Evolutionary conservation across 2,113 vertebrate species (phyloP), one percentile per base, ranked within the genome.

Genomic region (Eulemur macaco): DNA sequence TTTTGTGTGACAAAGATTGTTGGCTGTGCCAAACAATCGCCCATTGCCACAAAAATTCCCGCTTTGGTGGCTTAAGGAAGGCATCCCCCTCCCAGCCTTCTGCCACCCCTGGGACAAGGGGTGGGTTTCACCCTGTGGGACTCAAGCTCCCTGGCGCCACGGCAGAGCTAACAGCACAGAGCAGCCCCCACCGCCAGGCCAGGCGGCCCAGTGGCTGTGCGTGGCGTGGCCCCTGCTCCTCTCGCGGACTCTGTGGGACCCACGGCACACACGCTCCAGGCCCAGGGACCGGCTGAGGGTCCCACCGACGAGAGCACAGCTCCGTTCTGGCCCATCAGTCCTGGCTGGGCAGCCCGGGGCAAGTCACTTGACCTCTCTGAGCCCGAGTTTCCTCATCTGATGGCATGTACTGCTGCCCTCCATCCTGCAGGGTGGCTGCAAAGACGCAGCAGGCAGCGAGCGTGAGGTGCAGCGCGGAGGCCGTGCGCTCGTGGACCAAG

Each of bases 361-460:
- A 29, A 54, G 81, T 31, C 42, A 4, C 3, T 1, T 15, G 5
- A 6, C 20, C 21, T 54, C 78, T 52, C 39, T 13, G 54, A 74
- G 69, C 77, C 39, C 6, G 3, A 6, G 31, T 23, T 3, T 42
- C 42, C 69, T 39, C 18, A 4, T 42, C 25, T 18, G 1, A 27
- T 18, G 0, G 2, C 20, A 37, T 0, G 11, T 9, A 17, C 23
- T 45, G 10, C 12, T 0, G 12, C 31, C 25, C 0, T 20, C 76
- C 4, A 0, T 1, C 17, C 66, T 9, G 37, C 0, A 1, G 13
- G 64, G 23, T 0, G 8, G 31, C 0, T 0, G 3, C 1, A 8
- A 58, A 14, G 39, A 47, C 2, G 21, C 6, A 20, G 50, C 31
- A 6, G 45, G 6, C 5, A 3, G 27, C 1, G 13, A 1, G 63